Conservation (phyloP, 2,888 invertebrate genomes). For the Muscina levida region DNA sequence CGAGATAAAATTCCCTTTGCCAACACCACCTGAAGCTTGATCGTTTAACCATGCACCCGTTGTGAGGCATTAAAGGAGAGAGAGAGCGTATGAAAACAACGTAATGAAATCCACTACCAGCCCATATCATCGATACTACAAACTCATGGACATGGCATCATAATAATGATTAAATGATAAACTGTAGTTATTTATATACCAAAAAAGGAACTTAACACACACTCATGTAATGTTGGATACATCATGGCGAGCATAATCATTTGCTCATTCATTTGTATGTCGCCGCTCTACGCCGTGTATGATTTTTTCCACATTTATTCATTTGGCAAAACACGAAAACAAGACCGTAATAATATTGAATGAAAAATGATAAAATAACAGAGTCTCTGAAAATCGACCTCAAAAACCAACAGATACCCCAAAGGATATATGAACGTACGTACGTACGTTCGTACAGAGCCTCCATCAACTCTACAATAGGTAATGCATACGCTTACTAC, state of each 20-base stretch:
- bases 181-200: conserved; percentile 15
- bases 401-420: conserved; percentile 20
- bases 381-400: neutral
- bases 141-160: too few relatives aligned
- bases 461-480: too few relatives aligned
- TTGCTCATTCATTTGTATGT: neutral
- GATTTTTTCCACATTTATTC: neutral
- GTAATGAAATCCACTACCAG: neutral
- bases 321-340: neutral
- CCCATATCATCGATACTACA: neutral
- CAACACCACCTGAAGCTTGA: too few relatives aligned
- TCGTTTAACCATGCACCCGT: too few relatives aligned
- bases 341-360: conserved; percentile 20
- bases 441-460: too few relatives aligned
- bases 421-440: conserved; percentile 14
- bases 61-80: neutral
- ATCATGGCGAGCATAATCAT: neutral
- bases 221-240: neutral
- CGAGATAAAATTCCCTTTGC: too few relatives aligned
- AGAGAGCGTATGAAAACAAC: neutral
- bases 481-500: too few relatives aligned
- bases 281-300: neutral
- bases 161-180: conserved; percentile 22
- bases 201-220: neutral
- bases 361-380: conserved; percentile 57